A percentile compares a stretch with the other conserved stretches of the same genome.
Evolutionary conservation across 2,888 invertebrate genomes (phyloP).

Genomic region (Mythimna albipuncta): DNA sequence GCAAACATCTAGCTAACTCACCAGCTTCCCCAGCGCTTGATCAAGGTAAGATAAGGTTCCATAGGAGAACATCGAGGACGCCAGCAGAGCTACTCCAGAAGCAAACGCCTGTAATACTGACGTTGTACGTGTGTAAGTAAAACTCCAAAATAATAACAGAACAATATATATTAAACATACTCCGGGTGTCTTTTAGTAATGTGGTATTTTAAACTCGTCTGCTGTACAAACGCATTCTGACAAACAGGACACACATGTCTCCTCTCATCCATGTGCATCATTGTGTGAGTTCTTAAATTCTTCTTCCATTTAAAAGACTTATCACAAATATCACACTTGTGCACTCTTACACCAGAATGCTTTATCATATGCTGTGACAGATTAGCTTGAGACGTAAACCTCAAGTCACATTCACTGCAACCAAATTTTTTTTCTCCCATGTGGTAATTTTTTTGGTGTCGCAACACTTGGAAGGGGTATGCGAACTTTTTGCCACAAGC

Average conservation of each 20-base stretch:
- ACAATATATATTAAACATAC: constrained; percentile 36
- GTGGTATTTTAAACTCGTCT: constrained; percentile 71
- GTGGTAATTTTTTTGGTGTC: constrained; percentile 72
- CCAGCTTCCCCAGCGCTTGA: too few relatives aligned
- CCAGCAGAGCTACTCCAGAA: too few relatives aligned
- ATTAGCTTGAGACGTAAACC: constrained; percentile 57
- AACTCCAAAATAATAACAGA: constrained; percentile 10
- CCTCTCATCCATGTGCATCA: constrained; percentile 72
- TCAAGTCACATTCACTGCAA: constrained; percentile 67
- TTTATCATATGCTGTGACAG: constrained; percentile 59
- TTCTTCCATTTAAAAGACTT: constrained; percentile 61
- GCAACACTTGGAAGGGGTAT: constrained; percentile 68
- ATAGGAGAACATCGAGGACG: too few relatives aligned
- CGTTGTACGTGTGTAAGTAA: constrained; percentile 13
- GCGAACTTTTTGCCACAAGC: constrained; percentile 77
- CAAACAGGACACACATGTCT: constrained; percentile 71
- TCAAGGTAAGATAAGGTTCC: too few relatives aligned
- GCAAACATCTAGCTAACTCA: too few relatives aligned
- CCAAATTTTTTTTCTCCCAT: constrained; percentile 72
- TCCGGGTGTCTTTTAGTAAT: constrained; percentile 70
- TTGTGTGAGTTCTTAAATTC: constrained; percentile 65
- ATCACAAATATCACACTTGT: constrained; percentile 74
- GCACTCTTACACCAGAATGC: constrained; percentile 24
- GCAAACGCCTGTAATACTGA: too few relatives aligned
- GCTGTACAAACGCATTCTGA: constrained; percentile 75